phyloP scores from a whole-genome alignment of 2,113 vertebrate genomes.

The Rhegmatorhina hoffmannsi region DNA sequence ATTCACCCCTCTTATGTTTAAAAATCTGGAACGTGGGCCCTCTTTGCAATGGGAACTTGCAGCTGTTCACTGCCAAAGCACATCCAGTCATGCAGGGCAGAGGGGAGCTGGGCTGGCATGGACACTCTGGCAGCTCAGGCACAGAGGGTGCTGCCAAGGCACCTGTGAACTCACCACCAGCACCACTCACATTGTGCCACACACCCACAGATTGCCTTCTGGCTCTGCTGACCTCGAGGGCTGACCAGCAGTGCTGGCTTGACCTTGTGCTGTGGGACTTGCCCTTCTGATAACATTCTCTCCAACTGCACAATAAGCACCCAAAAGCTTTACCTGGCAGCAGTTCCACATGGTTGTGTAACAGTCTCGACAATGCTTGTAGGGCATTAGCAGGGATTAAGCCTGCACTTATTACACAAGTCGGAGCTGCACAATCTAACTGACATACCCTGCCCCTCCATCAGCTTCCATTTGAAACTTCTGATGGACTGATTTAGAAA shows the following conservation, averaged over 20 bases:
- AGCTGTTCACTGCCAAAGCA: not conserved
- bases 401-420: accelerated
- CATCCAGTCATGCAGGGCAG: accelerated
- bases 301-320: not conserved
- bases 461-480: not conserved
- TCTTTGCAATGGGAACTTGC: not conserved
- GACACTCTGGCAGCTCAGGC: not conserved
- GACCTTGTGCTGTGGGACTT: accelerated
- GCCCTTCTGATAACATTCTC: not conserved
- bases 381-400: not conserved
- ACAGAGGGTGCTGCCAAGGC: not conserved
- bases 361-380: accelerated
- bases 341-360: not conserved
- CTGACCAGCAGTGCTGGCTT: accelerated
- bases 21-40: not conserved
- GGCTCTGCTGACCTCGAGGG: accelerated
- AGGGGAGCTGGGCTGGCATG: accelerated
- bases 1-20: not conserved
- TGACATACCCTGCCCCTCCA: not conserved
- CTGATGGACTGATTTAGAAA: not conserved
- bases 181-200: accelerated
- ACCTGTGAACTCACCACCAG: no score
- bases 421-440: accelerated
- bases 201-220: accelerated
- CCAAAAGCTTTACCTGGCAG: not conserved